Evolutionary conservation across 1,140 invertebrate species (phyloP), one percentile per base, ranked within the genome.

Genomic region (Neodiprion lecontei): DNA sequence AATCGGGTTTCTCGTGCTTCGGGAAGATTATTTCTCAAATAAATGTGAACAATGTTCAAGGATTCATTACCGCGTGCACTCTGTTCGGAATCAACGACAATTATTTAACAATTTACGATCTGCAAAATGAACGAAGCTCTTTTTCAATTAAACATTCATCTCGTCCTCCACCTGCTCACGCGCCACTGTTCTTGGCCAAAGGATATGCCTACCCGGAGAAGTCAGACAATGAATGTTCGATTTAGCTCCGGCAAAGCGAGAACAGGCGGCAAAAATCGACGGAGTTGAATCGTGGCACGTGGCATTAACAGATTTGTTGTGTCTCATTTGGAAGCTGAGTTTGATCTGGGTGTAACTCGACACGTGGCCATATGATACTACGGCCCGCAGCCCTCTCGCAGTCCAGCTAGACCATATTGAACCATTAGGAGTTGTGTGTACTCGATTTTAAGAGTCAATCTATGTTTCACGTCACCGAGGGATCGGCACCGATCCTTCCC

Each of bases 371-470:
- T 40, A 74, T 72, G 76, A 81, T 80, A 78, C 74, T 79, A 80
- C 76, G 77, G 70, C 48, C 21, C 11, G 67, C 48, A 71, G 23
- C 17, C 70, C n/a, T 28, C 28, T 69, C 23, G 28, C 21, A 48
- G 67, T 74, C 49, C 71, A 77, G 78, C 76, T 17, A 74, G 75
- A 73, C 75, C 75, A 76, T 84, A 79, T 86, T 87, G 83, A 82
- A 82, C 81, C 81, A 87, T 87, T 85, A 85, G 76, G 67, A 77
- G 77, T 76, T 86, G 77, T 87, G 77, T 87, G 86, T 86, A 79
- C 83, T 82, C 76, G 79, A 85, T 82, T 85, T 83, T 81, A 82
- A 84, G 79, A 87, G 84, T 85, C 85, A 83, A 83, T 81, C 72
- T 71, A 61, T 17, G 53, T 61, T 61, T 40, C 53, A 4, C 53